Base-by-base conservation (phyloP, 1,140 invertebrate species). In the Limonius californicus region DNA sequence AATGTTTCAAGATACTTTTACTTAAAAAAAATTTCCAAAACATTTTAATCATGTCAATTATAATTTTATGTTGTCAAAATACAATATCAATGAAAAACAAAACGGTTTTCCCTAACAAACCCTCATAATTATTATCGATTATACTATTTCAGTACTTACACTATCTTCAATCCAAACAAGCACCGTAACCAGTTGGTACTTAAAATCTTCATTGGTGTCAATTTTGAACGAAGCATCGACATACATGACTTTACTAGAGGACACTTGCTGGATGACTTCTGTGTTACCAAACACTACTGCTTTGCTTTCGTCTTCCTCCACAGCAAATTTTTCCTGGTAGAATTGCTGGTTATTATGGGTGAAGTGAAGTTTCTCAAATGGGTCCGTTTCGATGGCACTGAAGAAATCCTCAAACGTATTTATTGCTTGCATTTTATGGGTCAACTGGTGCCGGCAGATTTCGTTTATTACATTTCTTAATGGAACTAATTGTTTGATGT, bases 141-240 rank as follows among this genome's bases (percentile, higher is more conserved):
- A n/a, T n/a, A n/a, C n/a, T n/a, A n/a, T n/a, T n/a, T n/a, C n/a
- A n/a, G n/a, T n/a, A 73, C 69, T 70, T 66, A 73, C 73, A 65
- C 66, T 69, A 15, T 71, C 65, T 15, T 71, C 63, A 6, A 70
- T 54, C 70, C 69, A 73, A 16, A 74, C 66, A 11, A 73, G 58
- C 12, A 73, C 69, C 21, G 73, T 71, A 12, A 75, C 58, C 6
- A 75, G 53, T 20, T 73, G 67, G 63, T 68, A 70, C 8, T 54
- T 61, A 54, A 73, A 73, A 45, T 65, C n/a, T 59, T 69, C 68
- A n/a, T 27, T 19, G 0, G 71, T 61, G 4, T 73, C 68, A 23
- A 75, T 72, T 21, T 65, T 59, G 60, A 72, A 75, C 11, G 68
- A 70, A 2, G 72, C 66, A 54, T 75, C 73, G 0, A 75, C 68